Conservation (phyloP, 2,797 vertebrate genomes). For the Brotula barbata region DNA sequence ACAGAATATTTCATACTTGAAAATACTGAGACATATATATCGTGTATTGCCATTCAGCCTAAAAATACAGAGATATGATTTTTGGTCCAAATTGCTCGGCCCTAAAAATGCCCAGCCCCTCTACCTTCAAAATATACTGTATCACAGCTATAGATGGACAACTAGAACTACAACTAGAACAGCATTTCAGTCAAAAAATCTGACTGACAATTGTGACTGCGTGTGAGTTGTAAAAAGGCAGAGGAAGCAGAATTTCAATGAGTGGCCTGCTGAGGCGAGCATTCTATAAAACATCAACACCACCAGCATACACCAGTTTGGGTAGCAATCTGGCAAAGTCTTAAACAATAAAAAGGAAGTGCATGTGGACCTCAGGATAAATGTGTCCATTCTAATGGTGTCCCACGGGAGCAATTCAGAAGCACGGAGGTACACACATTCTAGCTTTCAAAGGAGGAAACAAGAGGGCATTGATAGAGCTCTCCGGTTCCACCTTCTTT, state of each 20-base stretch:
- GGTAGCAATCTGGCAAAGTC: conserved; percentile 55
- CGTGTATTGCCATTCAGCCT: no score
- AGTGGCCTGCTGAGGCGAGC: conserved; percentile 22
- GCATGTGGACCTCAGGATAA: conserved; percentile 62
- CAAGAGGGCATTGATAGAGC: conserved; percentile 48
- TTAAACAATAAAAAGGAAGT: conserved; percentile 70
- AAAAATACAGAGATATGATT: no score
- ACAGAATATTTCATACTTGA: no score
- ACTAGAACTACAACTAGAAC: not conserved
- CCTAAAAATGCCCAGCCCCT: no score
- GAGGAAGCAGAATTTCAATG: conserved; percentile 26
- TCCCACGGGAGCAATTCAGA: conserved; percentile 63
- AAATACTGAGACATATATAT: no score
- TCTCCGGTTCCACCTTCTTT: conserved; percentile 44
- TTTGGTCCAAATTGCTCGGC: no score
- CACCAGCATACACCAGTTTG: conserved; percentile 40
- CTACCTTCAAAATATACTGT: no score
- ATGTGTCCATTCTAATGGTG: conserved; percentile 62
- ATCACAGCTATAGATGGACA: no score
- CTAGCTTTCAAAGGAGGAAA: conserved; percentile 58
- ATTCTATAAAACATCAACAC: conserved; percentile 36
- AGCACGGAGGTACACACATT: conserved; percentile 48
- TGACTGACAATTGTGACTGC: not conserved
- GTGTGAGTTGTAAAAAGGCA: conserved; percentile 16
- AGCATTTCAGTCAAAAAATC: not conserved